Conservation (phyloP, 2,113 vertebrate species). For the Leucopsar rothschildi region DNA sequence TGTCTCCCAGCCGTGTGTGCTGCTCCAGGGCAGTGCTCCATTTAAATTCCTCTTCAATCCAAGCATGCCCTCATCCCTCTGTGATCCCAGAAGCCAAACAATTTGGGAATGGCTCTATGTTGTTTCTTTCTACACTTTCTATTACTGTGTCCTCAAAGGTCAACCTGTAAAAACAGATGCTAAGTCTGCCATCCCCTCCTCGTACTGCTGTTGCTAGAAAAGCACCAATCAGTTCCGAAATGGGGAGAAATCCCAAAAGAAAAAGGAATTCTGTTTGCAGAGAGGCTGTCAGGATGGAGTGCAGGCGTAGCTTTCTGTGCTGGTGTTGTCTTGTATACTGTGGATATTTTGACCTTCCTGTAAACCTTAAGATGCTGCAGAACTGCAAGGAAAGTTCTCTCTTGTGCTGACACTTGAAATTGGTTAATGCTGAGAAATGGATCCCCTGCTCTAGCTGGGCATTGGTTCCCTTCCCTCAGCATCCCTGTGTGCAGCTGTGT, state of each 20-base stretch:
- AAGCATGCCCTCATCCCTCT: neutral
- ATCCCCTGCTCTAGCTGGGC: neutral
- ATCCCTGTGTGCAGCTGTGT: neutral
- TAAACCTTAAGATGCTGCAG: neutral
- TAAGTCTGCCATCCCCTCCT: neutral
- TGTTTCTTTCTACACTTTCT: accelerated
- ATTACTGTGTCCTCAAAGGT: neutral
- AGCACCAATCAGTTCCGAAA: neutral
- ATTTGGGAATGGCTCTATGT: neutral
- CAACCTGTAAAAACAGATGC: neutral
- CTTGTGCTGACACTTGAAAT: neutral
- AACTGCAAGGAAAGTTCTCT: neutral
- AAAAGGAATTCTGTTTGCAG: neutral
- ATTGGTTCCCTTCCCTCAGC: neutral
- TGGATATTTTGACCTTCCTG: neutral
- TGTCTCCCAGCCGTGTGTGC: neutral
- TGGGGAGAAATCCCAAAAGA: neutral
- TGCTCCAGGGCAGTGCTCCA: accelerated
- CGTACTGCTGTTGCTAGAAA: neutral
- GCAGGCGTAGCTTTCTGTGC: neutral
- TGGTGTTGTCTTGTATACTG: accelerated
- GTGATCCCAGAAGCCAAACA: neutral
- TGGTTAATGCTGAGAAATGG: neutral
- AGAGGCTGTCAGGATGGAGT: neutral
- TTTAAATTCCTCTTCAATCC: neutral